Evolutionary conservation across 2,888 invertebrate species (phyloP).

Genomic region (Drosophila macrospina): DNA sequence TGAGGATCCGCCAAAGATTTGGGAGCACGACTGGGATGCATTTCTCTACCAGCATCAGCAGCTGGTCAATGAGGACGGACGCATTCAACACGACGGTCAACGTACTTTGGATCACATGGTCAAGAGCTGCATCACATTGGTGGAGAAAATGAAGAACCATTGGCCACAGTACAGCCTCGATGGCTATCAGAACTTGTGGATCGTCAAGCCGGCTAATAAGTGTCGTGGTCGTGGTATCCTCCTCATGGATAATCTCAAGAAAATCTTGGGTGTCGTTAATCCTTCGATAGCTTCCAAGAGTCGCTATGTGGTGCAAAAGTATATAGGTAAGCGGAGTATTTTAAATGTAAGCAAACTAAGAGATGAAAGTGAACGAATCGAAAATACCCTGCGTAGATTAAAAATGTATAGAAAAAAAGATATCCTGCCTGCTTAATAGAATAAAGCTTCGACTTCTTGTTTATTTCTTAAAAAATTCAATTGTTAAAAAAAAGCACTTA

Average conservation of each 20-base stretch:
- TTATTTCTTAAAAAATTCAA: too few relatives aligned
- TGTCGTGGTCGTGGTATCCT: conserved; percentile 96
- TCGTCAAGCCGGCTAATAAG: conserved; percentile 97
- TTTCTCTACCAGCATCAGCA: conserved; percentile 91
- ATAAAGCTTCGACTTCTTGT: too few relatives aligned
- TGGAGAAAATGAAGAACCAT: conserved; percentile 89
- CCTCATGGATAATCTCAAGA: conserved; percentile 93
- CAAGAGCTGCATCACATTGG: conserved; percentile 87
- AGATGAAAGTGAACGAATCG: background rate
- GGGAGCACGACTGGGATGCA: conserved; percentile 96
- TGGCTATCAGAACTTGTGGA: conserved; percentile 96
- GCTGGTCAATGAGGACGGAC: conserved; percentile 88
- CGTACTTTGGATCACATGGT: conserved; percentile 76
- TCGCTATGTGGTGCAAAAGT: conserved; percentile 97
- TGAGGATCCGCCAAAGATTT: conserved; percentile 87
- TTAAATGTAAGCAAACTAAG: background rate
- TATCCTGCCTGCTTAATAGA: too few relatives aligned
- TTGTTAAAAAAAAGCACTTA: too few relatives aligned
- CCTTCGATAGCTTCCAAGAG: conserved; percentile 89
- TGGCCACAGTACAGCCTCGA: conserved; percentile 94
- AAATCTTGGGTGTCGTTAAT: conserved; percentile 91
- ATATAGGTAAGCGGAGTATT: conserved; percentile 90
- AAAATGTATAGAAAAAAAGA: too few relatives aligned
- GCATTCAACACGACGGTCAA: conserved; percentile 85
- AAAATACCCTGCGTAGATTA: background rate